Conservation (phyloP, 2,888 invertebrate species). For the Melanostoma scalare region DNA sequence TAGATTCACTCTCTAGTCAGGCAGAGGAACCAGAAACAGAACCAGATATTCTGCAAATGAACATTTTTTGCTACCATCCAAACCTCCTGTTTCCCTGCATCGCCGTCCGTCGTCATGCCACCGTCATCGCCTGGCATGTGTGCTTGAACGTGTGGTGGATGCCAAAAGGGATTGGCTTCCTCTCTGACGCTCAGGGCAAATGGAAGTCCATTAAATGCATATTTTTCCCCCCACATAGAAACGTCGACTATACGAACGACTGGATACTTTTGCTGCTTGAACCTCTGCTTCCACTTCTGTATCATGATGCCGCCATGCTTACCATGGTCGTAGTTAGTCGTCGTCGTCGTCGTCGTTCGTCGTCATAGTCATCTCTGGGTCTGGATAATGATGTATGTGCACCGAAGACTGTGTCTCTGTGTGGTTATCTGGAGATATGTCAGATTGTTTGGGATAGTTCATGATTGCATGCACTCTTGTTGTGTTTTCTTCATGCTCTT, state of each 20-base stretch:
- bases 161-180: slow-evolving; percentile 72
- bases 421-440: slow-evolving; percentile 67
- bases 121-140: slow-evolving; percentile 31
- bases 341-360: slow-evolving; percentile 29
- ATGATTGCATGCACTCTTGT: slow-evolving; percentile 72
- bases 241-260: slow-evolving; percentile 17
- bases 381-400: slow-evolving; percentile 69
- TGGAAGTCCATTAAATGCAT: slow-evolving; percentile 73
- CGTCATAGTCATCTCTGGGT: slow-evolving; percentile 64
- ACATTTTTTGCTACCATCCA: slow-evolving; percentile 44
- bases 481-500: slow-evolving; percentile 56
- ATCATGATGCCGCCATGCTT: slow-evolving; percentile 50
- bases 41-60: slow-evolving; percentile 65
- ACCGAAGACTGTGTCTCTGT: slow-evolving; percentile 52
- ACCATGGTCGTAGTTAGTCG: slow-evolving; percentile 13
- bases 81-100: not conserved
- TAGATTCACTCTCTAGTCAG: slow-evolving; percentile 43
- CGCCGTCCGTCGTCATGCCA: not conserved
- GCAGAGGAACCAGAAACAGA: slow-evolving; percentile 53
- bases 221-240: slow-evolving; percentile 58
- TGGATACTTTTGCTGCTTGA: slow-evolving; percentile 37
- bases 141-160: slow-evolving; percentile 62
- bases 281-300: slow-evolving; percentile 59
- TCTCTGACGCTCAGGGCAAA: slow-evolving; percentile 71
- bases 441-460: slow-evolving; percentile 68